phyloP scores from a whole-genome alignment of 1,140 invertebrate genomes.

The Drosophila suzukii region DNA sequence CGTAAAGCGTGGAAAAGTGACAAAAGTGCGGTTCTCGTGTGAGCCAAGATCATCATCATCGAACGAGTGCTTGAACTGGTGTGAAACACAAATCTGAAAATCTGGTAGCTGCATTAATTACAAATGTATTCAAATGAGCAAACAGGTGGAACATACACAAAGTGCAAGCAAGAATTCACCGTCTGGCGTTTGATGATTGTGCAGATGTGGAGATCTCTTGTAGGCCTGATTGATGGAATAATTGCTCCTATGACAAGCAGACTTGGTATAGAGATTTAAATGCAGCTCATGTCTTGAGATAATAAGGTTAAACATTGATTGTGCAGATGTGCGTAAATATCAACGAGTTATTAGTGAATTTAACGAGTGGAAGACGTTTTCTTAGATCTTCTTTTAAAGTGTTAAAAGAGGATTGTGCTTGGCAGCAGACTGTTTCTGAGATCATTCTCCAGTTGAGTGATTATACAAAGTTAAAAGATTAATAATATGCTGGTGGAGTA shows the following conservation, averaged over 20 bases:
- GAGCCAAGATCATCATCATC: conserved; percentile 53
- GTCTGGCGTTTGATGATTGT: conserved; percentile 22
- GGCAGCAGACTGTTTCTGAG: conserved; percentile 15
- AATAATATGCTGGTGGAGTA: conserved; percentile 1
- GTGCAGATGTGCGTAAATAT: conserved; percentile 18
- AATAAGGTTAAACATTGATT: not conserved
- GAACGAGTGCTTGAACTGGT: conserved; percentile 23
- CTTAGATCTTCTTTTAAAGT: conserved; percentile 1
- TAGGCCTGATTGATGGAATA: conserved; percentile 45
- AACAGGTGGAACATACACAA: conserved; percentile 28
- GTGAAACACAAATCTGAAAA: conserved; percentile 43
- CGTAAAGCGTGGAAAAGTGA: conserved; percentile 72
- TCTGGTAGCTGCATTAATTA: conserved; percentile 69
- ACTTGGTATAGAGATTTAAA: conserved; percentile 23
- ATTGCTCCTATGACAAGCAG: conserved; percentile 44
- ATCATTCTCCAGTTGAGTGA: conserved; percentile 32
- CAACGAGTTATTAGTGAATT: conserved; percentile 11
- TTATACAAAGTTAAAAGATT: conserved; percentile 14
- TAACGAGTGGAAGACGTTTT: not conserved
- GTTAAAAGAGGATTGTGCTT: conserved; percentile 1
- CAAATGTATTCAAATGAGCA: conserved; percentile 74
- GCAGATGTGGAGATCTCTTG: conserved; percentile 20
- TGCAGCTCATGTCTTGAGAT: not conserved
- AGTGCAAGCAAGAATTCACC: conserved; percentile 22
- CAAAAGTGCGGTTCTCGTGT: conserved; percentile 77